phyloP scores from a whole-genome alignment of 2,113 vertebrate species.

The Cyanistes caeruleus region DNA sequence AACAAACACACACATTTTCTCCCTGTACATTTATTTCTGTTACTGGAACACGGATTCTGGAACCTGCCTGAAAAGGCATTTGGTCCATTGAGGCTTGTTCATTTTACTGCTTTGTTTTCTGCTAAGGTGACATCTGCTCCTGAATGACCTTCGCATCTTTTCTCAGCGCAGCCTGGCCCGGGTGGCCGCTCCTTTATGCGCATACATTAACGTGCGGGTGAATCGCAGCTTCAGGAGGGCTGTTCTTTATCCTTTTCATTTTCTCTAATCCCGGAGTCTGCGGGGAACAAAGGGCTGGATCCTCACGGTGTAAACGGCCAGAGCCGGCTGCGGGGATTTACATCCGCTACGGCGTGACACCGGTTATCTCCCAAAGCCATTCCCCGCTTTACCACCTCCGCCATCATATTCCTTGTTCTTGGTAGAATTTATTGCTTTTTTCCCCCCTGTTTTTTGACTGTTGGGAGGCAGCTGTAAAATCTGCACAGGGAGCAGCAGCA shows the following conservation, averaged over 20 bases:
- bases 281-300: constrained; percentile 56
- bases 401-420: constrained; percentile 3
- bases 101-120: constrained; percentile 70
- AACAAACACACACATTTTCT: constrained; percentile 36
- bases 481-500: background rate
- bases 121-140: constrained; percentile 75
- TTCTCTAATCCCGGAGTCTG: constrained; percentile 42
- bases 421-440: background rate
- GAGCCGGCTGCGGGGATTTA: constrained; percentile 16
- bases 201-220: constrained; percentile 66
- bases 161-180: constrained; percentile 50
- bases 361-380: constrained; percentile 46
- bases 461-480: background rate
- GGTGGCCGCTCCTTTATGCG: constrained; percentile 64
- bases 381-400: background rate
- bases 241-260: constrained; percentile 63
- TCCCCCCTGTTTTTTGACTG: background rate
- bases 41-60: constrained; percentile 54
- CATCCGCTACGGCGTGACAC: background rate
- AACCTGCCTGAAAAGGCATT: constrained; percentile 64
- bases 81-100: constrained; percentile 69
- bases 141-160: constrained; percentile 72
- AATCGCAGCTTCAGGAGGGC: constrained; percentile 64
- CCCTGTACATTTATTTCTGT: constrained; percentile 47
- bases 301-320: constrained; percentile 30